These are phyloP conservation scores for Varanus komodoensis DNA, from an alignment of 2,113 vertebrate species.

Conservation along the genomic window DNA sequence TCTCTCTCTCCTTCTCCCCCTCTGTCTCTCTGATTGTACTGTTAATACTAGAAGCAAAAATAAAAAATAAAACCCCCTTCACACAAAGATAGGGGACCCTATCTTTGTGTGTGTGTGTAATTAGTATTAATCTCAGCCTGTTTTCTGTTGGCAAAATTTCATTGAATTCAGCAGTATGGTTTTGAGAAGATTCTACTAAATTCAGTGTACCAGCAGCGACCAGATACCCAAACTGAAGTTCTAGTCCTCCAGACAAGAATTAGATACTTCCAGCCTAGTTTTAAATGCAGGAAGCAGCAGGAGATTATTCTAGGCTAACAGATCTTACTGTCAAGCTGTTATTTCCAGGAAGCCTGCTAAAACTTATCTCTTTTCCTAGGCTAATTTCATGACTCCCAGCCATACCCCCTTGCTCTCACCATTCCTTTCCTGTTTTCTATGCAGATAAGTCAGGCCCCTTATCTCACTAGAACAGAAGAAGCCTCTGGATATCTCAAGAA, in stretches of 20 bases:
- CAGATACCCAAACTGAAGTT: neutral
- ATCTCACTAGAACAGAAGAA: neutral
- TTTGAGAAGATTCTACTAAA: neutral
- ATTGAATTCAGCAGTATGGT: neutral
- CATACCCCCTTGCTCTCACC: neutral
- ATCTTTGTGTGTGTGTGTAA: too few species aligned
- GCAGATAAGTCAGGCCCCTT: neutral
- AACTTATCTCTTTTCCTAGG: neutral
- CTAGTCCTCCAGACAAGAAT: rapidly evolving
- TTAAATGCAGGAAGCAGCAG: neutral
- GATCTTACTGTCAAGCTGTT: rapidly evolving
- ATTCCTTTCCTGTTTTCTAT: conserved; percentile 5
- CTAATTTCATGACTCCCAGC: neutral
- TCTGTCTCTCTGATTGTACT: too few species aligned
- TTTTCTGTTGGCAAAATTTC: neutral
- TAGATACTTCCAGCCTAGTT: neutral
- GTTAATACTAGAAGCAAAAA: too few species aligned
- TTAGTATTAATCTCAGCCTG: rapidly evolving
- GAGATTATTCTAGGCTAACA: neutral
- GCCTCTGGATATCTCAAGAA: neutral
- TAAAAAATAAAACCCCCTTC: too few species aligned
- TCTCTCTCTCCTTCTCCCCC: neutral
- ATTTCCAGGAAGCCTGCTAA: neutral
- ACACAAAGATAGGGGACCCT: too few species aligned
- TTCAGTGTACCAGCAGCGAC: rapidly evolving